A percentile compares a stretch with the other conserved stretches of the same genome.
These are phyloP conservation scores for Brachyhypopomus occidentalis DNA, from an alignment of 2,113 vertebrate species.

Conservation along the genomic window DNA sequence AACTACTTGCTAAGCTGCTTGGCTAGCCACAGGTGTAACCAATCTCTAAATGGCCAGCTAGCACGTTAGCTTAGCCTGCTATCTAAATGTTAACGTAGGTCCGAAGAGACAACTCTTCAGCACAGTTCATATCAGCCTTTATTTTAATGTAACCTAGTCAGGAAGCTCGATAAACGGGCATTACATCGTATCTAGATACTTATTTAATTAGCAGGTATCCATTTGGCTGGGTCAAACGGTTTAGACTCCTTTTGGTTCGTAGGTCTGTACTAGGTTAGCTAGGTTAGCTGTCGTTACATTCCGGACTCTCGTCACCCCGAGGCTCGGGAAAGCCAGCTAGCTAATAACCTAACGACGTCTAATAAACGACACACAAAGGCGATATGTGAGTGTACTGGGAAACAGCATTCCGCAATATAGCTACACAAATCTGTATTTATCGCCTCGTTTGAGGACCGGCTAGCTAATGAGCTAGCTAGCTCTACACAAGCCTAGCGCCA, in stretches of 20 bases:
- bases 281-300: slow-evolving; percentile 1
- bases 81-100: too few species aligned
- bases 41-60: too few species aligned
- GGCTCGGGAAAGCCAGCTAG: neutral
- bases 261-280: neutral
- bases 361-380: neutral
- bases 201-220: neutral
- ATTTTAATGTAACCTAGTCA: neutral
- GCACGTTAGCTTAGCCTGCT: too few species aligned
- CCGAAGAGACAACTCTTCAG: too few species aligned
- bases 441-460: neutral
- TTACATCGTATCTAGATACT: neutral
- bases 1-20: too few species aligned
- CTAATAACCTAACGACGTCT: neutral
- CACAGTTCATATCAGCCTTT: neutral
- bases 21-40: too few species aligned
- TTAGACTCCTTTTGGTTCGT: neutral
- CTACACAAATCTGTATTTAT: neutral
- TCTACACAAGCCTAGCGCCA: neutral
- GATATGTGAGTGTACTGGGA: too few species aligned
- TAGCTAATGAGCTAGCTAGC: slow-evolving; percentile 6
- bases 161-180: neutral
- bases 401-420: neutral
- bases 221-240: neutral
- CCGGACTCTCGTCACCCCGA: neutral